Conservation (phyloP, 2,888 invertebrate genomes). For the Acrocyrtus sp. region DNA sequence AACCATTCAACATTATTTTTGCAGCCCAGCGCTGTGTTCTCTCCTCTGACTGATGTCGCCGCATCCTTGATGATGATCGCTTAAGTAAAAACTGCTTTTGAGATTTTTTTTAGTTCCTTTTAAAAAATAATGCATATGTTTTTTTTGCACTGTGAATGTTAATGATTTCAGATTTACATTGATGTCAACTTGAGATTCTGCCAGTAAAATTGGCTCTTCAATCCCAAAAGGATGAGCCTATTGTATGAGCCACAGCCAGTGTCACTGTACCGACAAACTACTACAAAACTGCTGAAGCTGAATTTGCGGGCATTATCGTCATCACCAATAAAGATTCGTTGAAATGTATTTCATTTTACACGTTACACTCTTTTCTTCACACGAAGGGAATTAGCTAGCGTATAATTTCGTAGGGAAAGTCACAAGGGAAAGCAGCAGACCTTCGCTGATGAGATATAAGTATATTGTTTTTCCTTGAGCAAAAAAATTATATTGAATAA, state of each 20-base stretch:
- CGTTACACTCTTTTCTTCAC: too few species aligned
- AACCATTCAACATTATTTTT: too few species aligned
- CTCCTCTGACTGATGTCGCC: neutral
- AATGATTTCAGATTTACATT: slow-evolving; percentile 3
- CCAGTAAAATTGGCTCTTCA: slow-evolving; percentile 1
- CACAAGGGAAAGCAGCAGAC: slow-evolving; percentile 4
- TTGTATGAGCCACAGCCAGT: too few species aligned
- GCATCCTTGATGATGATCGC: neutral
- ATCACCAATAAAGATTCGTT: too few species aligned
- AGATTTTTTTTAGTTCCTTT: neutral
- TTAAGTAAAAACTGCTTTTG: neutral
- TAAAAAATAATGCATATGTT: neutral
- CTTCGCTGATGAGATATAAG: too few species aligned
- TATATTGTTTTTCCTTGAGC: neutral
- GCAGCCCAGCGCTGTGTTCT: too few species aligned
- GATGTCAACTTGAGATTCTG: slow-evolving; percentile 27
- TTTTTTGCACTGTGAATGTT: slow-evolving; percentile 8
- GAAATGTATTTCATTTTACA: too few species aligned
- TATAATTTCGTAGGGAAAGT: slow-evolving; percentile 3
- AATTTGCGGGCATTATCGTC: too few species aligned
- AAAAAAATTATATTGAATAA: too few species aligned
- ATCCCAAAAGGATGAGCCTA: too few species aligned
- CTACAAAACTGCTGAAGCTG: too few species aligned
- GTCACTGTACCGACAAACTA: slow-evolving; percentile 16
- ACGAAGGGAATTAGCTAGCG: too few species aligned